Conservation (phyloP, 2,797 vertebrate species). For the Gallirallus australis region DNA sequence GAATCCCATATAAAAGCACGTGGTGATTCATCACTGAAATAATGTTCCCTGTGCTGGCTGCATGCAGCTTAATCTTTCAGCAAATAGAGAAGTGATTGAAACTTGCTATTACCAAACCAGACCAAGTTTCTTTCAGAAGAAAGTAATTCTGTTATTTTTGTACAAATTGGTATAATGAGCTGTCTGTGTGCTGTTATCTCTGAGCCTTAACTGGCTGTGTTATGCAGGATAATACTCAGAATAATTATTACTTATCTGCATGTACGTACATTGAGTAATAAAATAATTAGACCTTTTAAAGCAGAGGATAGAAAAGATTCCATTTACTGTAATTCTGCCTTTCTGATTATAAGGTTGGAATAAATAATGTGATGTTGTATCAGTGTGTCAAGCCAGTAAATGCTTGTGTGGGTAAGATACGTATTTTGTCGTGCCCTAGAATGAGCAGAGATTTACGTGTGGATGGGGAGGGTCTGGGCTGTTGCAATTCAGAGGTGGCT, state of each 20-base stretch:
- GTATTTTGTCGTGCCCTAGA: conserved; percentile 8
- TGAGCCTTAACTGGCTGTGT: conserved; percentile 42
- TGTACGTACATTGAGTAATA: conserved; percentile 70
- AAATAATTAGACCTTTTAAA: conserved; percentile 72
- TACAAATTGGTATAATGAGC: conserved; percentile 63
- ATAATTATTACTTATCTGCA: conserved; percentile 66
- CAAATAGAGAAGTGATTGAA: conserved; percentile 59
- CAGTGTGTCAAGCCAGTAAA: conserved; percentile 15
- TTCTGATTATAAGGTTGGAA: conserved; percentile 51
- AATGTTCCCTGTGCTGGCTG: background rate
- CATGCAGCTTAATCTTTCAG: background rate
- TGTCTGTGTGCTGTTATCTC: conserved; percentile 55
- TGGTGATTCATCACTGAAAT: conserved; percentile 41
- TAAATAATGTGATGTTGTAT: conserved; percentile 42
- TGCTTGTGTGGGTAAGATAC: background rate
- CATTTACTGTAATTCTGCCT: conserved; percentile 42
- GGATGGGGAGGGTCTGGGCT: background rate
- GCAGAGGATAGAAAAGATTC: conserved; percentile 33
- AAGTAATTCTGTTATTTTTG: conserved; percentile 61
- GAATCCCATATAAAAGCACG: background rate
- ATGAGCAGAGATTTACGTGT: background rate
- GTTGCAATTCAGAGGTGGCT: background rate
- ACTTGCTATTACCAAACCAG: conserved; percentile 61
- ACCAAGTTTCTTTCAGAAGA: conserved; percentile 59
- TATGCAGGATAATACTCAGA: conserved; percentile 56